These are phyloP conservation scores for Amphimallon solstitiale DNA, from an alignment of 2,888 invertebrate genomes.

Conservation along the genomic window DNA sequence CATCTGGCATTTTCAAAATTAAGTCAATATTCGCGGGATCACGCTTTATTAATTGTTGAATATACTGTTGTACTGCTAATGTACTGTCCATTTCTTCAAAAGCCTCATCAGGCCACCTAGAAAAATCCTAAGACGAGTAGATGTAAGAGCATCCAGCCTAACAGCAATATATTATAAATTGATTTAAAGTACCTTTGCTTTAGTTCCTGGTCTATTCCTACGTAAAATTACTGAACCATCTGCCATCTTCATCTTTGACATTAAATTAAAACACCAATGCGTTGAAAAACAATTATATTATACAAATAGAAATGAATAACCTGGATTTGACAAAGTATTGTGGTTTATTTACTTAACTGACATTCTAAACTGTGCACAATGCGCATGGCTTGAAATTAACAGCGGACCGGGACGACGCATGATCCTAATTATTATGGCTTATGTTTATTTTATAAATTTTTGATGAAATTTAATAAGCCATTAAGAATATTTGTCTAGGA, in stretches of 20 bases:
- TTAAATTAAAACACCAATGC: neutral
- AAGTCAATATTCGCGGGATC: slow-evolving; percentile 94
- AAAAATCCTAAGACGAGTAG: slow-evolving; percentile 81
- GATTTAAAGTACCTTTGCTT: slow-evolving; percentile 76
- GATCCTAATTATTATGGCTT: too few species aligned
- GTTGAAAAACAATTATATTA: too few species aligned
- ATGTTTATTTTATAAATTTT: too few species aligned
- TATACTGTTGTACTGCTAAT: slow-evolving; percentile 97
- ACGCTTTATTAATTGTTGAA: slow-evolving; percentile 95
- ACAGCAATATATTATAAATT: neutral
- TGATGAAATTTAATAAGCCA: too few species aligned
- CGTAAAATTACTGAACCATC: slow-evolving; percentile 83
- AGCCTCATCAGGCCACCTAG: slow-evolving; percentile 97
- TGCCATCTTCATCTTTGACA: slow-evolving; percentile 80
- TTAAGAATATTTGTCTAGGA: too few species aligned
- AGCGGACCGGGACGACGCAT: too few species aligned
- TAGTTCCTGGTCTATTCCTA: slow-evolving; percentile 92
- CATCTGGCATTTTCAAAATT: slow-evolving; percentile 95
- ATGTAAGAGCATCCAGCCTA: neutral
- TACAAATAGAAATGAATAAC: too few species aligned
- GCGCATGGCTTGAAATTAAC: too few species aligned
- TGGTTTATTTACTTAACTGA: too few species aligned
- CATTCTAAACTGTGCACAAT: too few species aligned
- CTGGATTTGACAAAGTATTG: too few species aligned
- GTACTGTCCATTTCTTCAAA: slow-evolving; percentile 99